Base-by-base conservation (phyloP, 2,888 invertebrate species). In the Sarcophaga carnaria region DNA sequence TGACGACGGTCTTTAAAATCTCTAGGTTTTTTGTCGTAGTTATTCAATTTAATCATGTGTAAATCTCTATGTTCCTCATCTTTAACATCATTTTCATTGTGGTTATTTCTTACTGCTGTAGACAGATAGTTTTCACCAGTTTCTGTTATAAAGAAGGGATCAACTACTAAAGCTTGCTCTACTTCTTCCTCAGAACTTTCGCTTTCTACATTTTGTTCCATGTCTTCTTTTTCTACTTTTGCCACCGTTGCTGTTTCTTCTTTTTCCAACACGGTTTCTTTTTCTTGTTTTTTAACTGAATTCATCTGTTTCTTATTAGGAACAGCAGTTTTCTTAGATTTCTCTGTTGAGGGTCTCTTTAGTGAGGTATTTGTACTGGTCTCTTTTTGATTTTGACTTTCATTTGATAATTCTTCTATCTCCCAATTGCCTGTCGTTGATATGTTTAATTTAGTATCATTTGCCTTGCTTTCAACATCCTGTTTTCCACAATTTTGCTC, bases 101-200 rank as follows among this genome's bases (percentile, higher is more conserved):
- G 20, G 12, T 64, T 60, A 20, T 25, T 77, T 22, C 76, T 82
- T 5, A 92, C 91, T 2, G 92, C 92, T 0, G 91, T 91, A 1
- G 93, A 92, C 12, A 92, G 37, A 88, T 93, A 93, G 74, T 91
- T 92, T 47, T 92, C 91, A 0, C 93, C 93, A 2, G 90, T 90
- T 62, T 90, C 90, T 0, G 93, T 93, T 17, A 93, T 90, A 76
- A 93, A 93, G 85, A 93, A 93, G 0, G 93, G 91, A 90, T 93
- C 93, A 1, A 90, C 85, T 0, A 92, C 89, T 77, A 89, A 89
- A 0, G 90, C 88, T 47, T 77, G 83, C 70, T 27, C 47, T 80
- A 8, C 1, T n/a, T 80, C 71, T 81, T 88, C 8, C 84, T 85
- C 14, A 47, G 6, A 17, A 49, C 10, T 80, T 66, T 83, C 25